phyloP scores from a whole-genome alignment of 2,888 invertebrate species.

The Eremobia ochroleuca region DNA sequence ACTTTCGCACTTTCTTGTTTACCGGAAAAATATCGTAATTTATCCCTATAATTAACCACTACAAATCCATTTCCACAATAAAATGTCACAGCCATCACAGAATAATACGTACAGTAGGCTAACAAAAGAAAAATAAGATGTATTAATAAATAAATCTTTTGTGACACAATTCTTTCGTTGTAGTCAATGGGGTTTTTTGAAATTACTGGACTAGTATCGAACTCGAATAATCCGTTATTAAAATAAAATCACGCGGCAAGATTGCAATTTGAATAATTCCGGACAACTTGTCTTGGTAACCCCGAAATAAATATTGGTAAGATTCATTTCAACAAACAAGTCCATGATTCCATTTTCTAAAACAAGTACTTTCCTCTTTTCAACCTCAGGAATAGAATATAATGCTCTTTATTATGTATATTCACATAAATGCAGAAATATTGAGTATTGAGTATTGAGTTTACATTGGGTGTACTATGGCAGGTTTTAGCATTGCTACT shows the following conservation, averaged over 20 bases:
- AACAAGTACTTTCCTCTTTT: not conserved
- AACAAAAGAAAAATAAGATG: not conserved
- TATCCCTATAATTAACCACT: conserved; percentile 38
- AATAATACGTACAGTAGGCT: not conserved
- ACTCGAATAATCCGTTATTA: not conserved
- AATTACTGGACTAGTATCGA: not conserved
- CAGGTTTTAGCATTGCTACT: no score
- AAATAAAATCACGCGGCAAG: no score
- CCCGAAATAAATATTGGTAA: not conserved
- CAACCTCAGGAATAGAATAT: not conserved
- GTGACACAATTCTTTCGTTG: not conserved
- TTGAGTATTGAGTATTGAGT: no score
- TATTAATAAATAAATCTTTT: not conserved
- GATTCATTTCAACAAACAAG: not conserved
- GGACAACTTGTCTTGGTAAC: not conserved
- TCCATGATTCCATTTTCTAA: no score
- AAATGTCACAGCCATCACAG: conserved; percentile 24
- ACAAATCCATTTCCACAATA: conserved; percentile 58
- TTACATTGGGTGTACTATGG: no score
- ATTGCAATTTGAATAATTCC: not conserved
- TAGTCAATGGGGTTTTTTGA: not conserved
- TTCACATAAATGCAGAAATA: no score
- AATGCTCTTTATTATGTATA: no score
- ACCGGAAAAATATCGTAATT: conserved; percentile 32
- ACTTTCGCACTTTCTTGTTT: conserved; percentile 37